phyloP scores from a whole-genome alignment of 2,888 invertebrate genomes.

The Ptilodon capucinus region DNA sequence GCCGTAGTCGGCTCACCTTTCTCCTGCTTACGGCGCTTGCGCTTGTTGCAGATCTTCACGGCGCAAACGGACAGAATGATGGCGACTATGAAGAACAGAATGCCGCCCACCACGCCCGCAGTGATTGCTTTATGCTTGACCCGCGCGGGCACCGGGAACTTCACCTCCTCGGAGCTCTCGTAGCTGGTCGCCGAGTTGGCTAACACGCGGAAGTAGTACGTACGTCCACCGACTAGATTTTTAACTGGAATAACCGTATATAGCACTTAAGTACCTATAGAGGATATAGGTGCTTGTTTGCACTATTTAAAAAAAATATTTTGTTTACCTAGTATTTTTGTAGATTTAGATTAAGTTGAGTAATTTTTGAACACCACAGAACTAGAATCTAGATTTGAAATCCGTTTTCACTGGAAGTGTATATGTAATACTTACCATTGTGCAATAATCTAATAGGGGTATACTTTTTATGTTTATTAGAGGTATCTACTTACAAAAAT shows the following conservation, averaged over 20 bases:
- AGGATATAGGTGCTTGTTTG: not conserved
- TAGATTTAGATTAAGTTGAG: too few relatives aligned
- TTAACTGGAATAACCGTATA: constrained; percentile 85
- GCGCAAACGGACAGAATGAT: constrained; percentile 98
- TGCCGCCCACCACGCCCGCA: constrained; percentile 97
- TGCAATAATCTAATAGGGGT: too few relatives aligned
- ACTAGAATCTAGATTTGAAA: too few relatives aligned
- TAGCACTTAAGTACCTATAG: not conserved
- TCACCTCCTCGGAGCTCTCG: constrained; percentile 93
- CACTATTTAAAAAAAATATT: too few relatives aligned
- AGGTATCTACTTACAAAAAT: too few relatives aligned
- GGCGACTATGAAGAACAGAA: constrained; percentile 98
- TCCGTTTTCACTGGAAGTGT: too few relatives aligned
- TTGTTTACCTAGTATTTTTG: too few relatives aligned
- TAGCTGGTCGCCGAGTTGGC: constrained; percentile 94
- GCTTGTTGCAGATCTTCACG: constrained; percentile 98
- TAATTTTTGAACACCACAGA: too few relatives aligned
- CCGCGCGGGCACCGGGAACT: constrained; percentile 94
- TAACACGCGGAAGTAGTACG: constrained; percentile 95
- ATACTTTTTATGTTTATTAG: too few relatives aligned
- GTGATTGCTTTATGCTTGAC: constrained; percentile 98
- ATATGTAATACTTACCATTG: too few relatives aligned
- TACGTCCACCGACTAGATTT: constrained; percentile 94
- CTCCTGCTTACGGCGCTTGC: constrained; percentile 98
- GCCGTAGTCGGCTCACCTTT: constrained; percentile 88